Evolutionary conservation across 2,113 vertebrate genomes (phyloP), one percentile per base, ranked within the genome.

Genomic region (Syngnathus typhle): DNA sequence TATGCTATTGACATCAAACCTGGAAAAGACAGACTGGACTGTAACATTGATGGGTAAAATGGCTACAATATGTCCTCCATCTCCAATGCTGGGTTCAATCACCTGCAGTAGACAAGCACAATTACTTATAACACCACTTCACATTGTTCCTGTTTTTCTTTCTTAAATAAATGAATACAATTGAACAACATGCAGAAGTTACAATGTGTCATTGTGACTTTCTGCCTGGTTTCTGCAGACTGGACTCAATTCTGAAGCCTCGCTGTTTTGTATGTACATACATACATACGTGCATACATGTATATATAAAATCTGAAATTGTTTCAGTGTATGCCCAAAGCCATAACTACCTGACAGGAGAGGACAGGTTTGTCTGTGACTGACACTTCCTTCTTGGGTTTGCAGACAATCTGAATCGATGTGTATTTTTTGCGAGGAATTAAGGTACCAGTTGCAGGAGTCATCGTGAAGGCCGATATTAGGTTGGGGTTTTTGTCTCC

Each of bases 321-420:
- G 44, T 46, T 46, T 47, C 15, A 1, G 44, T 47, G 46, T 19
- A 36, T 38, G 19, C 15, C n/a, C 1, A 13, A 2, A 69, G 11
- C 65, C 64, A 16, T n/a, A 12, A 2, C 41, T 47, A 98, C 96
- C 89, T 95, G 91, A 79, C 94, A 98, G 11, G 55, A 69, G 37
- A 98, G 81, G 78, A 97, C 15, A 12, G 93, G 85, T 9, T 92
- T 88, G 21, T 92, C 87, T 56, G 70, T 85, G 0, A 98, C 77
- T 1, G 51, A 73, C 5, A 96, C 59, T 75, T 96, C 94, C 15
- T n/a, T 80, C 49, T 67, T 90, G 15, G 92, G 87, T 38, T 70
- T 89, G 75, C 94, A 98, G 58, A 74, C 0, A 3, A 98, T 70
- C 60, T 93, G 89, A 36, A 97, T 76, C 1, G 64, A 73, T 12